Percentiles rank a stretch among this genome's conserved stretches.
Conservation (phyloP, 2,888 invertebrate species). For the Apotomis capreana region DNA sequence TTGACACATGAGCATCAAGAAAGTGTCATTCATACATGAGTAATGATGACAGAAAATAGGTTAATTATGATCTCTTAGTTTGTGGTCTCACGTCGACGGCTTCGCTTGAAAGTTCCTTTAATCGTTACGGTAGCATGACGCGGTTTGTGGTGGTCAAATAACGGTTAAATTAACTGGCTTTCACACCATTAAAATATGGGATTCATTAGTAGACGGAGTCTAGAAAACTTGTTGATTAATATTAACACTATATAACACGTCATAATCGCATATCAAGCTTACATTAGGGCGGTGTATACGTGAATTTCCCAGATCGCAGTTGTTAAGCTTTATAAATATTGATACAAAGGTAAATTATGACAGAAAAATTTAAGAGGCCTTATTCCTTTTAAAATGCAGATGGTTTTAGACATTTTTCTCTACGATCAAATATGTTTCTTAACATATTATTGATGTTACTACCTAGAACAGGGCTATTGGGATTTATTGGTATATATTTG, state of each 20-base stretch:
- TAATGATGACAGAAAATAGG: slow-evolving; percentile 38
- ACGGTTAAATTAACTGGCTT: slow-evolving; percentile 24
- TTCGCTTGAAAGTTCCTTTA: slow-evolving; percentile 27
- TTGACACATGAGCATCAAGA: slow-evolving; percentile 4
- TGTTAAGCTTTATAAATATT: no score
- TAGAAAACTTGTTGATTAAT: not conserved
- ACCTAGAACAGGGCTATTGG: no score
- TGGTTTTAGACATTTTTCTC: no score
- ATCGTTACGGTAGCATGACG: slow-evolving; percentile 21
- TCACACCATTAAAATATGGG: slow-evolving; percentile 19
- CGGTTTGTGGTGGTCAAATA: slow-evolving; percentile 32
- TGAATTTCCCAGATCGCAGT: no score
- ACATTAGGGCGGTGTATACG: no score
- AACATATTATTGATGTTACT: no score
- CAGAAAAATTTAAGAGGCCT: no score
- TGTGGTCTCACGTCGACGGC: slow-evolving; percentile 42
- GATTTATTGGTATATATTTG: no score
- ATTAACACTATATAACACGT: not conserved
- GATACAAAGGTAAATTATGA: no score
- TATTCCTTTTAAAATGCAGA: no score
- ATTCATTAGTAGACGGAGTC: slow-evolving; percentile 8
- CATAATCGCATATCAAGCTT: no score
- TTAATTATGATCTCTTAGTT: slow-evolving; percentile 49
- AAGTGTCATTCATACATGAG: slow-evolving; percentile 18
- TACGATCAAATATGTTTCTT: no score